These are phyloP conservation scores for Delphinapterus leucas DNA, from an alignment of 2,113 vertebrate genomes.

Conservation along the genomic window DNA sequence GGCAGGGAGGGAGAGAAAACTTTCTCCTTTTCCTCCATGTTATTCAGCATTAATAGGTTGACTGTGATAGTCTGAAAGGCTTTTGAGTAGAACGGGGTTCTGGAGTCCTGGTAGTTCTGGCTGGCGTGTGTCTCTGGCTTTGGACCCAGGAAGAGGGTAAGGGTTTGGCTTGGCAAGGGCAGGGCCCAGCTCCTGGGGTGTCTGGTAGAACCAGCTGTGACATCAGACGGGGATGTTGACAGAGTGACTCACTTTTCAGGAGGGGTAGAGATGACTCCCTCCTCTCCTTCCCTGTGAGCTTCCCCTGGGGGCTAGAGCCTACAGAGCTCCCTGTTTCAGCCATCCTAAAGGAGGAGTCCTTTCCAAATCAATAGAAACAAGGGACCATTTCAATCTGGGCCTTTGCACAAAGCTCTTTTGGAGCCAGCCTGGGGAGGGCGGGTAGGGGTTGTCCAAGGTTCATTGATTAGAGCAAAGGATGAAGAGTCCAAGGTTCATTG, in stretches of 20 bases:
- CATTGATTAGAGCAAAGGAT: neutral
- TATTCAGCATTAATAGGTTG: neutral
- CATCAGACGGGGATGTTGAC: neutral
- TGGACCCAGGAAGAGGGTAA: neutral
- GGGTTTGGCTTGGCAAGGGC: neutral
- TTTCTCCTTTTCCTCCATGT: neutral
- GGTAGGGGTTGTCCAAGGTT: neutral
- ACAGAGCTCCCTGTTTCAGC: rapidly evolving
- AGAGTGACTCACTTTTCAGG: constrained; percentile 53
- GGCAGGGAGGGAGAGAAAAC: neutral
- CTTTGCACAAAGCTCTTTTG: neutral
- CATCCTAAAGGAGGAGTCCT: neutral
- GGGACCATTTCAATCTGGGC: neutral
- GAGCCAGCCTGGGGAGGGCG: neutral
- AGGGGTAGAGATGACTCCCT: neutral
- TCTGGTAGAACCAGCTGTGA: constrained; percentile 61
- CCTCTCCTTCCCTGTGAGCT: neutral
- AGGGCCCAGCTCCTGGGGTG: neutral
- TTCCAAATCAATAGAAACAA: neutral
- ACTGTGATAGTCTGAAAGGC: neutral
- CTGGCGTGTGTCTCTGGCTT: neutral
- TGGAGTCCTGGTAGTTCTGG: neutral
- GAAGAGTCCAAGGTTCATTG: neutral
- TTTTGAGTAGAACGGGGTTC: neutral
- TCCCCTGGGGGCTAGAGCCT: neutral